These are phyloP conservation scores for Anser cygnoides DNA, from an alignment of 2,113 vertebrate genomes.

Conservation along the genomic window DNA sequence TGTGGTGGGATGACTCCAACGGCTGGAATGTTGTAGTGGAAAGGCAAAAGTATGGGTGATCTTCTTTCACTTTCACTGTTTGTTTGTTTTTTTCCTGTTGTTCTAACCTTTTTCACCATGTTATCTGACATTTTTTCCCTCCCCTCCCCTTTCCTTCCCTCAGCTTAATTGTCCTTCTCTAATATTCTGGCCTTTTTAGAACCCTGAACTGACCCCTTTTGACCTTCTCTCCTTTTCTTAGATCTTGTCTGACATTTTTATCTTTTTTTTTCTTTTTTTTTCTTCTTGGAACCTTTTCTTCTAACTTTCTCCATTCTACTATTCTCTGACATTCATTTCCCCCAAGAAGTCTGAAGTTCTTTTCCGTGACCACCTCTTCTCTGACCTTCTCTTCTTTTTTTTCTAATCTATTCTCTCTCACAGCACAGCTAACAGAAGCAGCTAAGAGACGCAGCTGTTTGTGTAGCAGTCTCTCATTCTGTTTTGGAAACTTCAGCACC, in stretches of 20 bases:
- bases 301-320: not conserved
- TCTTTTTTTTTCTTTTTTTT: not conserved
- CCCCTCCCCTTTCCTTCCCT: not conserved
- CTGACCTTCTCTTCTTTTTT: not conserved
- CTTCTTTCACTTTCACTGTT: too few species aligned
- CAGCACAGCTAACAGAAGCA: not conserved
- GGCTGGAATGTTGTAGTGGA: too few species aligned
- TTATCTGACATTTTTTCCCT: too few species aligned
- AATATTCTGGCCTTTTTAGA: not conserved
- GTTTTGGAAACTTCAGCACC: not conserved
- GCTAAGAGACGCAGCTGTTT: not conserved
- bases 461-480: not conserved
- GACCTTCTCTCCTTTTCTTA: not conserved
- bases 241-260: not conserved
- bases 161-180: not conserved
- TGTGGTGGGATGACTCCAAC: too few species aligned
- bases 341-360: not conserved
- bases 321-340: not conserved
- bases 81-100: too few species aligned
- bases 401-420: not conserved
- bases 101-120: too few species aligned
- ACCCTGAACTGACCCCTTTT: not conserved
- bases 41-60: too few species aligned
- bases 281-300: not conserved
- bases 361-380: not conserved